phyloP scores from a whole-genome alignment of 1,140 invertebrate species.

The Brachystomella parvula region DNA sequence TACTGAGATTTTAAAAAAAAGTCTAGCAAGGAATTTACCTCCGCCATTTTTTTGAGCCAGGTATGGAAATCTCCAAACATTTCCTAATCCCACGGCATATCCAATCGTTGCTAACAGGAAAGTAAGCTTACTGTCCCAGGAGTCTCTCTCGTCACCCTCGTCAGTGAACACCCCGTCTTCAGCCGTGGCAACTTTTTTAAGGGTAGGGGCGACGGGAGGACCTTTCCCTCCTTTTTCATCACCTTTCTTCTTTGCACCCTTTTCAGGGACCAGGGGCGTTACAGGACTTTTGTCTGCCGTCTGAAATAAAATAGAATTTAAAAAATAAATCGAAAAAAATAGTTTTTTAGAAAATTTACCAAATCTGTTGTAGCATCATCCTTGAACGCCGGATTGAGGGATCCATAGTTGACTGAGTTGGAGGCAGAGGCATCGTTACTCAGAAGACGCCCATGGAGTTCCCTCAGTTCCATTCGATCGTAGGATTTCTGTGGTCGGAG shows the following conservation, averaged over 20 bases:
- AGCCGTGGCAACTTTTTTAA: conserved; percentile 14
- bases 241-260: conserved; percentile 9
- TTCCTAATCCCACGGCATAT: conserved; percentile 89
- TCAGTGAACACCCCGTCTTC: conserved; percentile 43
- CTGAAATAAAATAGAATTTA: not conserved
- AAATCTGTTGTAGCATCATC: conserved; percentile 65
- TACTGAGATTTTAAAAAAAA: not conserved
- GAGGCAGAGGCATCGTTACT: conserved; percentile 57
- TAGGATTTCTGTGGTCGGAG: conserved; percentile 68
- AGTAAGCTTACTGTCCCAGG: conserved; percentile 87
- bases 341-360: conserved; percentile 20
- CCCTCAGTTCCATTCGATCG: conserved; percentile 75
- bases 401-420: conserved; percentile 55
- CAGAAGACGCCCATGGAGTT: conserved; percentile 63
- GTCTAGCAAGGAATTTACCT: conserved; percentile 44
- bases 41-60: conserved; percentile 86
- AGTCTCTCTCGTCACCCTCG: conserved; percentile 68
- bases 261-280: not conserved
- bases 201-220: not conserved
- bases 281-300: not conserved
- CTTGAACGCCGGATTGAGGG: conserved; percentile 70
- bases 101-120: conserved; percentile 84
- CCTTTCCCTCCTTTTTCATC: conserved; percentile 10
- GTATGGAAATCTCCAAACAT: conserved; percentile 88
- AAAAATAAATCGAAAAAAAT: not conserved